These are phyloP conservation scores for Vannuccia rotundouncinata DNA, from an alignment of 2,888 invertebrate genomes.

Conservation along the genomic window DNA sequence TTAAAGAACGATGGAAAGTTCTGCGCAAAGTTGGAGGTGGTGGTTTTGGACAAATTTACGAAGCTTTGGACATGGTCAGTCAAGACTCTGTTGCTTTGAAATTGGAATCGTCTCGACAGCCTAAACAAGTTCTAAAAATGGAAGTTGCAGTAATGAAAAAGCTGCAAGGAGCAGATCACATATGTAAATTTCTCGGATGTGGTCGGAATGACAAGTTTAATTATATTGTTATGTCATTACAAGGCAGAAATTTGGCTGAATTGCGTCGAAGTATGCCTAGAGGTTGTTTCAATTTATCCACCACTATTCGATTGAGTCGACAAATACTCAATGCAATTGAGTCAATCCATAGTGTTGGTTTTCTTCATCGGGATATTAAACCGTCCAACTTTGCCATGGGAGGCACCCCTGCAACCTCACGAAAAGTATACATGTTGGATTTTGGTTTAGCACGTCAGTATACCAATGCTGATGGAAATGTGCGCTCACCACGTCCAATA, in stretches of 20 bases:
- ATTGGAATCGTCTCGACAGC: slow-evolving; percentile 92
- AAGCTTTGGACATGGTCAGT: slow-evolving; percentile 92
- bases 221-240: slow-evolving; percentile 98
- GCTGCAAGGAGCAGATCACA: slow-evolving; percentile 79
- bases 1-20: slow-evolving; percentile 37
- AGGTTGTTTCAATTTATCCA: slow-evolving; percentile 91
- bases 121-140: slow-evolving; percentile 99
- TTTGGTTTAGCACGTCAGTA: slow-evolving; percentile 96
- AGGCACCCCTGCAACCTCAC: slow-evolving; percentile 76
- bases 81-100: slow-evolving; percentile 94
- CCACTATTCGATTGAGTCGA: slow-evolving; percentile 82
- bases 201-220: slow-evolving; percentile 96
- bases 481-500: slow-evolving; percentile 84
- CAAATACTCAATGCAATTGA: slow-evolving; percentile 76
- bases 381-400: slow-evolving; percentile 99
- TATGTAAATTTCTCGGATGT: slow-evolving; percentile 96
- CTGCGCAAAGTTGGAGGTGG: slow-evolving; percentile 85
- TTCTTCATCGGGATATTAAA: slow-evolving; percentile 96
- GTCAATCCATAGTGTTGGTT: slow-evolving; percentile 94
- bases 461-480: slow-evolving; percentile 84
- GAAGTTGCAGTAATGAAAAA: slow-evolving; percentile 98
- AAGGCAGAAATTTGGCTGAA: slow-evolving; percentile 75
- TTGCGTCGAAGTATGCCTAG: slow-evolving; percentile 82
- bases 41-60: slow-evolving; percentile 98
- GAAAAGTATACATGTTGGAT: slow-evolving; percentile 89